Percentiles rank a stretch among this genome's conserved stretches.
phyloP scores from a whole-genome alignment of 2,888 invertebrate genomes.

The Aporophyla nigra region DNA sequence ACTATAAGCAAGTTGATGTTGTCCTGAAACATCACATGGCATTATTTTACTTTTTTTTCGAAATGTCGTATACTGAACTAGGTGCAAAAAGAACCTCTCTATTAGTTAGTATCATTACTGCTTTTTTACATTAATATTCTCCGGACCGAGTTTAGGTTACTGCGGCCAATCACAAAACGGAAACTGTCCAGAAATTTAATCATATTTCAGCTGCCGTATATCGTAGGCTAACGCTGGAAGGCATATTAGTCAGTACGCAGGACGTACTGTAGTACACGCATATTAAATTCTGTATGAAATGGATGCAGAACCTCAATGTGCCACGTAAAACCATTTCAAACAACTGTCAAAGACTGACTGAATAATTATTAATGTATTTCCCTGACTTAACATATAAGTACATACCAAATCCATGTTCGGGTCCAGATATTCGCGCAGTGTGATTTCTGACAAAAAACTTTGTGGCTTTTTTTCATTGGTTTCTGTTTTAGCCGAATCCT shows the following conservation, averaged over 20 bases:
- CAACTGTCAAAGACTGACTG: neutral
- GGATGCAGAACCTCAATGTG: neutral
- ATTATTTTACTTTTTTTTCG: neutral
- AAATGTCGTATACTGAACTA: neutral
- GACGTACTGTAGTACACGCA: neutral
- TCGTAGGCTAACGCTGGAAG: no score
- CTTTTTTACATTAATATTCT: neutral
- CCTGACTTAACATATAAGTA: neutral
- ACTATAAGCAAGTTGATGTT: constrained; percentile 72
- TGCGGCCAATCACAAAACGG: neutral
- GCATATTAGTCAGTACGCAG: no score
- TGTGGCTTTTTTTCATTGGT: constrained; percentile 60
- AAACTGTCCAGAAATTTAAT: neutral
- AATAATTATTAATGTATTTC: neutral
- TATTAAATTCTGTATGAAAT: neutral
- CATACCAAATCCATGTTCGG: constrained; percentile 74
- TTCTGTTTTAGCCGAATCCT: constrained; percentile 55
- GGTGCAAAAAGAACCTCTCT: neutral
- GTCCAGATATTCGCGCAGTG: constrained; percentile 76
- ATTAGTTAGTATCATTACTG: neutral
- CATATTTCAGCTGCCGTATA: no score
- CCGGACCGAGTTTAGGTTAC: neutral
- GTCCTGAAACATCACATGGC: constrained; percentile 65
- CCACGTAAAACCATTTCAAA: neutral
- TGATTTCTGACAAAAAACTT: constrained; percentile 73